phyloP scores from a whole-genome alignment of 2,113 vertebrate species.

The Spermophilus dauricus region DNA sequence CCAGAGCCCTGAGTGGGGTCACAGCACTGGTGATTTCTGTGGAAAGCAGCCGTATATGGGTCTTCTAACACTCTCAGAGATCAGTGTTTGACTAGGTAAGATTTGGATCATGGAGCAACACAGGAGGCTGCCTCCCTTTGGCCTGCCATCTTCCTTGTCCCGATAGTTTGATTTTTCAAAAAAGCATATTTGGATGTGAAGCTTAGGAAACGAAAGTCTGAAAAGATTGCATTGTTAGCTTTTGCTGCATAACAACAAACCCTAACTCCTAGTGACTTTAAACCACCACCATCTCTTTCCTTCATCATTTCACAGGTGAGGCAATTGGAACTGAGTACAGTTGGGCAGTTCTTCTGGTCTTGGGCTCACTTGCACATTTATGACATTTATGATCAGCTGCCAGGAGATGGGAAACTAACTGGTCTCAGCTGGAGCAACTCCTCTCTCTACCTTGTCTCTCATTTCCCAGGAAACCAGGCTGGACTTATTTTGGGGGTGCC shows the following conservation, averaged over 20 bases:
- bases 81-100: no score
- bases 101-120: no score
- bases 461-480: background rate
- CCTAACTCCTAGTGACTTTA: background rate
- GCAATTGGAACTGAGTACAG: background rate
- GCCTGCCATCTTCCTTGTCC: no score
- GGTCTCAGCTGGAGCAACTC: background rate
- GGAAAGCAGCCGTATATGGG: no score
- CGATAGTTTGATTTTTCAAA: background rate
- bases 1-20: no score
- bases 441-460: background rate
- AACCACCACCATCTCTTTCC: background rate
- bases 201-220: background rate
- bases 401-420: background rate
- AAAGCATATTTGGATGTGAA: background rate
- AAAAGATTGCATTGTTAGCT: background rate
- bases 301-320: background rate
- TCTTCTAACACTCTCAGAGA: no score
- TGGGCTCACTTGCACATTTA: background rate
- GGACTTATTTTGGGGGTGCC: background rate
- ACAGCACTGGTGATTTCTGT: no score
- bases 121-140: no score
- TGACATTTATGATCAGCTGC: background rate
- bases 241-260: background rate
- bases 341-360: background rate